Conservation (phyloP, 2,888 invertebrate genomes). For the Cataglyphis albicans region DNA sequence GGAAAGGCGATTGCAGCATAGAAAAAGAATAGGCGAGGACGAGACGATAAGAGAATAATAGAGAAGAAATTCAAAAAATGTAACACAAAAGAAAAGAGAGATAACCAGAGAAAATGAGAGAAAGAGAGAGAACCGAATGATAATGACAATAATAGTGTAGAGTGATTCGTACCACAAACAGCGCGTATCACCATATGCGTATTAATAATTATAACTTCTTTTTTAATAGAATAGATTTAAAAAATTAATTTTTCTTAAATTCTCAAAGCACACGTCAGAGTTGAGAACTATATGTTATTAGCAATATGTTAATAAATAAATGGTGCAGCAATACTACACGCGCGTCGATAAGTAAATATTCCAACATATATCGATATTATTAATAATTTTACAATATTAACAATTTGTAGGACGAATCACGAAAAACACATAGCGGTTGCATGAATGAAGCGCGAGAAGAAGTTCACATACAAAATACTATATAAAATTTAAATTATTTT, state of each 20-base stretch:
- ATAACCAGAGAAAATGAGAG: slow-evolving; percentile 34
- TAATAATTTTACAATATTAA: slow-evolving; percentile 48
- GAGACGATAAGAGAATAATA: slow-evolving; percentile 40
- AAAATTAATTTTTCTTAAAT: slow-evolving; percentile 13
- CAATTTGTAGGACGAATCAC: slow-evolving; percentile 75
- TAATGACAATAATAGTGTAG: slow-evolving; percentile 82
- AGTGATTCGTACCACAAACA: slow-evolving; percentile 77
- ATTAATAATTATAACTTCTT: not conserved
- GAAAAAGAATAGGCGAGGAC: not conserved
- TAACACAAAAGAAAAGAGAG: slow-evolving; percentile 46
- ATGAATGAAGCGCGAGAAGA: slow-evolving; percentile 71
- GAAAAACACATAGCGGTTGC: slow-evolving; percentile 73
- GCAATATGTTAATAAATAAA: slow-evolving; percentile 19
- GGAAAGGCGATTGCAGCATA: slow-evolving; percentile 15
- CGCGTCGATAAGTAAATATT: not conserved
- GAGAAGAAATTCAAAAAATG: not conserved
- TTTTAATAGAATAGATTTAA: not conserved
- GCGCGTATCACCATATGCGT: not conserved
- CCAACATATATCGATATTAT: not conserved
- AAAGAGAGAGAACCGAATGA: slow-evolving; percentile 70
- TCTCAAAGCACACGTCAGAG: not conserved
- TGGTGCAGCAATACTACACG: slow-evolving; percentile 8
- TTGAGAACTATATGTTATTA: not conserved
- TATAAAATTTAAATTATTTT: slow-evolving; percentile 82
- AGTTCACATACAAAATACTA: slow-evolving; percentile 76